Evolutionary conservation across 2,113 vertebrate species (phyloP).

Genomic region (Poeciliopsis prolifica): DNA sequence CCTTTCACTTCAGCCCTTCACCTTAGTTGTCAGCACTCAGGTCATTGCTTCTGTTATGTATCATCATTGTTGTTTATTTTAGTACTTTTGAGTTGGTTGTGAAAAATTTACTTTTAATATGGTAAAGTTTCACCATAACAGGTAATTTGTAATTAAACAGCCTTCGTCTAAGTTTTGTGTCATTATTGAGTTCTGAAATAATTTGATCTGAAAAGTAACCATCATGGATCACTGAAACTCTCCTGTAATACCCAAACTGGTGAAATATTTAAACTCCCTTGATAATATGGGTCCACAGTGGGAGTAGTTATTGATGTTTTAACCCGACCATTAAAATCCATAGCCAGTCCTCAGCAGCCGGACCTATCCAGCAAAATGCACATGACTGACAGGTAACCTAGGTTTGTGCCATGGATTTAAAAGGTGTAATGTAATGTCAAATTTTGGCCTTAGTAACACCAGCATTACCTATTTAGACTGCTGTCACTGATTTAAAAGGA

Average conservation of each 20-base stretch:
- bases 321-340: background rate
- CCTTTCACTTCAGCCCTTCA: constrained; percentile 50
- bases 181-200: background rate
- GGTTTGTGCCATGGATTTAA: too few species aligned
- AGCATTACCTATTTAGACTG: background rate
- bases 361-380: background rate
- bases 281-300: background rate
- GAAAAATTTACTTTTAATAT: background rate
- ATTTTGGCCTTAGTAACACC: too few species aligned
- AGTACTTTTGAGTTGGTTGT: background rate
- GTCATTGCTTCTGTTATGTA: background rate
- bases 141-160: background rate
- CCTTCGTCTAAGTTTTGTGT: background rate
- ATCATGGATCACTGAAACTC: background rate
- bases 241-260: background rate
- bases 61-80: background rate
- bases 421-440: too few species aligned
- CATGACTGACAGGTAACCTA: background rate
- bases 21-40: constrained; percentile 54
- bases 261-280: constrained; percentile 3
- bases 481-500: too few species aligned
- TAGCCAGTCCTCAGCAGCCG: background rate
- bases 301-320: constrained; percentile 8
- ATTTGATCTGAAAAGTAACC: background rate
- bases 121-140: background rate